These are phyloP conservation scores for Xenopus petersii DNA, from an alignment of 2,797 vertebrate species.

Conservation along the genomic window DNA sequence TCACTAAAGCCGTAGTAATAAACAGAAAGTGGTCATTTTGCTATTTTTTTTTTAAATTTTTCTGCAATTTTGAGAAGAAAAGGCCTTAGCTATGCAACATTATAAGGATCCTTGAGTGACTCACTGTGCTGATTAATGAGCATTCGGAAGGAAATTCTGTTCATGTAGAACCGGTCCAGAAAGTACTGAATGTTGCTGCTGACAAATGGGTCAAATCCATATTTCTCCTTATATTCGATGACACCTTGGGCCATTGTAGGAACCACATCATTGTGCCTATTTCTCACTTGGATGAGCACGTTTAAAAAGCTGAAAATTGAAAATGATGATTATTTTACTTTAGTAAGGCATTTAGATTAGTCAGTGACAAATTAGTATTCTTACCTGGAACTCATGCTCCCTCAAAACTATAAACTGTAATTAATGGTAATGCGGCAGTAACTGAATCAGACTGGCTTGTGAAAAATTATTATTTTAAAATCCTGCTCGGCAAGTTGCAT, in stretches of 20 bases:
- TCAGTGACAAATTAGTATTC: too few relatives aligned
- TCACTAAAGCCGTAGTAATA: too few relatives aligned
- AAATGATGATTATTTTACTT: neutral
- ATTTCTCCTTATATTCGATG: conserved; percentile 96
- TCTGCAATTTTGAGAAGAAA: too few relatives aligned
- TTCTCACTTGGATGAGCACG: conserved; percentile 89
- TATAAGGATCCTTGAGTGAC: conserved; percentile 51
- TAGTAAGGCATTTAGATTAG: neutral
- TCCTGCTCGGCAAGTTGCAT: too few relatives aligned
- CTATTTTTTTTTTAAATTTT: too few relatives aligned
- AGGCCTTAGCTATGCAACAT: too few relatives aligned
- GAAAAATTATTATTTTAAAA: too few relatives aligned
- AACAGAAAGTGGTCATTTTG: too few relatives aligned
- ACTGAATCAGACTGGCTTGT: too few relatives aligned
- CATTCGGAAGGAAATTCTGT: conserved; percentile 98
- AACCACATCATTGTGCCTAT: conserved; percentile 95
- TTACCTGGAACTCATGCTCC: too few relatives aligned
- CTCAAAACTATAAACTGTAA: too few relatives aligned
- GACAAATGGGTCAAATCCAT: conserved; percentile 91
- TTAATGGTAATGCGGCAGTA: too few relatives aligned
- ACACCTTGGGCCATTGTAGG: conserved; percentile 98
- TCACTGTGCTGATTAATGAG: conserved; percentile 99
- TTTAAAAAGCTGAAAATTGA: conserved; percentile 81
- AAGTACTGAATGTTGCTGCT: conserved; percentile 98
- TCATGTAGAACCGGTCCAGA: conserved; percentile 96